These are phyloP conservation scores for Alcedo quadribrachys DNA, from an alignment of 2,797 vertebrate genomes.

Conservation along the genomic window DNA sequence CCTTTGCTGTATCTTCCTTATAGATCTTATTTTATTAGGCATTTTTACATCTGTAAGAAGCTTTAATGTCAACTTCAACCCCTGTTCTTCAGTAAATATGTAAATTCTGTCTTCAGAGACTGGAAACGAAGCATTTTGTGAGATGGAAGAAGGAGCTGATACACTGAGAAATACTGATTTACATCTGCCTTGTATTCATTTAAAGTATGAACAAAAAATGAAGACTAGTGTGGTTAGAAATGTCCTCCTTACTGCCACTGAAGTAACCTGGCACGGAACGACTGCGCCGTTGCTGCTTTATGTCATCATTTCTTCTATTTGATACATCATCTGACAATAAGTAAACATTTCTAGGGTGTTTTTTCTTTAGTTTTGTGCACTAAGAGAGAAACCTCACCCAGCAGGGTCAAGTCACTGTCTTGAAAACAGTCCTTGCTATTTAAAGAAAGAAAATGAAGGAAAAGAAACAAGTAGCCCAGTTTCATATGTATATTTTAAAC, in stretches of 20 bases:
- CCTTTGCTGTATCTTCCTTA: not conserved
- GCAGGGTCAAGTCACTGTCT: not conserved
- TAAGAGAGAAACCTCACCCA: not conserved
- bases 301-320: not conserved
- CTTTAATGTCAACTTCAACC: not conserved
- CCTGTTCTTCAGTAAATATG: not conserved
- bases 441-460: not conserved
- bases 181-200: not conserved
- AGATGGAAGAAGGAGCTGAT: not conserved
- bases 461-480: not conserved
- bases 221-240: not conserved
- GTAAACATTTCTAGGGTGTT: not conserved
- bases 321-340: not conserved
- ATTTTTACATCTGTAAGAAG: not conserved
- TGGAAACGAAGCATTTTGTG: not conserved
- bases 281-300: not conserved
- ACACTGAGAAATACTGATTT: not conserved
- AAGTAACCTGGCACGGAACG: not conserved
- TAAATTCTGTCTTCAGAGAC: not conserved
- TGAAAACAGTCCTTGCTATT: not conserved
- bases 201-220: not conserved
- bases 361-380: not conserved
- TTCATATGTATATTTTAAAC: not conserved
- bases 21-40: not conserved
- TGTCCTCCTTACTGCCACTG: not conserved